phyloP scores from a whole-genome alignment of 2,888 invertebrate species.

The Mongoloraphidia duomilia region DNA sequence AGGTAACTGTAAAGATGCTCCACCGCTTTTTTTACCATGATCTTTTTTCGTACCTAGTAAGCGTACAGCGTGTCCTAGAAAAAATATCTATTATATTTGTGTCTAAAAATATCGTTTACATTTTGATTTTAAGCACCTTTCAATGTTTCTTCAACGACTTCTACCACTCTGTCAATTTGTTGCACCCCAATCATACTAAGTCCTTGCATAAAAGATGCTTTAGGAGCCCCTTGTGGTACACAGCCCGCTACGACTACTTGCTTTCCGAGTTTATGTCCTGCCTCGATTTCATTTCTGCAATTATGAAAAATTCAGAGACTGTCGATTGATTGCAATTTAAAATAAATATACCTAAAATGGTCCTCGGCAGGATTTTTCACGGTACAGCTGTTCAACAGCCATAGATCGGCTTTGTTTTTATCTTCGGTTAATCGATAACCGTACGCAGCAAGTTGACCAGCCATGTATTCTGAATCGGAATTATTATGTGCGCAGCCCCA shows the following conservation, averaged over 20 bases:
- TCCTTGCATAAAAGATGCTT: slow-evolving; percentile 51
- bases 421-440: slow-evolving; percentile 76
- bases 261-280: slow-evolving; percentile 58
- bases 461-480: slow-evolving; percentile 98
- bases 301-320: slow-evolving; percentile 5
- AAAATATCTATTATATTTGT: not conserved
- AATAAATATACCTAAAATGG: slow-evolving; percentile 52
- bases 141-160: slow-evolving; percentile 94
- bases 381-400: slow-evolving; percentile 95
- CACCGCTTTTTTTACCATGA: slow-evolving; percentile 67
- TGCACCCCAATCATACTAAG: slow-evolving; percentile 95
- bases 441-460: slow-evolving; percentile 76
- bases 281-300: slow-evolving; percentile 66
- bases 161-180: slow-evolving; percentile 93
- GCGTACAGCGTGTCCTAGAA: slow-evolving; percentile 54
- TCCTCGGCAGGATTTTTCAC: slow-evolving; percentile 97
- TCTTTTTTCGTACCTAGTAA: slow-evolving; percentile 69
- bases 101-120: not conserved
- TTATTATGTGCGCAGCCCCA: slow-evolving; percentile 99
- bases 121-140: slow-evolving; percentile 46
- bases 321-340: not conserved
- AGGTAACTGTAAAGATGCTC: slow-evolving; percentile 74
- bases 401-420: slow-evolving; percentile 72
- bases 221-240: slow-evolving; percentile 87
- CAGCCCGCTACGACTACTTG: slow-evolving; percentile 93